Evolutionary conservation across 2,797 vertebrate genomes (phyloP), one percentile per base, ranked within the genome.

Genomic region (Staurois parvus): DNA sequence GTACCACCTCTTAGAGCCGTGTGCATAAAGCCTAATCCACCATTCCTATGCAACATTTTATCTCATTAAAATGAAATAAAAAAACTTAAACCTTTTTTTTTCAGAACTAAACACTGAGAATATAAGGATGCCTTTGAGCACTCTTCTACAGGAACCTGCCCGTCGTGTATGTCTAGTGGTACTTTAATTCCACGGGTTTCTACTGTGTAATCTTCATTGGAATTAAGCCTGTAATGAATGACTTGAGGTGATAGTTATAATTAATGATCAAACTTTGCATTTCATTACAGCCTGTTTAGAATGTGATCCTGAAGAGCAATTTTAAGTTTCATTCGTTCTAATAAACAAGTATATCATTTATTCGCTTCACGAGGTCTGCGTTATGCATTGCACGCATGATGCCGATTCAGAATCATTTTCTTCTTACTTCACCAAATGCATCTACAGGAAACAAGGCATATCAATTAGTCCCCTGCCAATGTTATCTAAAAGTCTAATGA

Each of bases 241-340:
- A 84, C 82, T 75, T 17, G 26, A 28, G 67, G 82, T 37, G 29
- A 84, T 78, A 84, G 76, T 59, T 72, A 72, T 84, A 84, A 84
- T 84, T 84, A 76, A 84, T n/a, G 67, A 76, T 69, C 56, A 48
- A 67, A 76, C 76, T 56, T 56, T 76, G 73, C 81, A 76, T 76
- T 84, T 75, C 73, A 76, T 84, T 84, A 67, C 81, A 76, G 81
- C 52, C 52, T 42, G 70, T 66, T 52, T 21, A 45, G 52, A 69
- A n/a, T 29, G 68, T 40, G 28, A 75, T 59, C 34, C 81, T 11
- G 37, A 48, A 42, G 80, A 75, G 67, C 72, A 12, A 8, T 76
- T 56, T 68, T 45, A 28, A 26, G 32, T 21, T 32, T 67, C 34
- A 11, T 29, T 56, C 28, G n/a, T 62, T 81, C 32, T 75, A 29